phyloP scores from a whole-genome alignment of 2,797 vertebrate genomes.

The Scarus forsteni region DNA sequence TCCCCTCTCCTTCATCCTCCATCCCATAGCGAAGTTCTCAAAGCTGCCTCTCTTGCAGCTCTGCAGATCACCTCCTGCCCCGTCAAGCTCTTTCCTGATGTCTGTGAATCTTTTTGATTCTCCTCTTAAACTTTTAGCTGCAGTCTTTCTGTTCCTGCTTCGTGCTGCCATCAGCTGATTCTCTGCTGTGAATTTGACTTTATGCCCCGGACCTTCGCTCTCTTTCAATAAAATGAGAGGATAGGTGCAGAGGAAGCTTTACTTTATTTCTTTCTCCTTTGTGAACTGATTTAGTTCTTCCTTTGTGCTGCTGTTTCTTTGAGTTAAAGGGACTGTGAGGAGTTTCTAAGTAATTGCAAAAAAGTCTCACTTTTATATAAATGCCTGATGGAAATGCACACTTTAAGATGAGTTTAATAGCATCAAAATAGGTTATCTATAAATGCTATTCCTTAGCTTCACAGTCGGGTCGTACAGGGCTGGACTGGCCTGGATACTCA shows the following conservation, averaged over 20 bases:
- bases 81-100: slow-evolving; percentile 4
- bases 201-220: not conserved
- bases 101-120: slow-evolving; percentile 8
- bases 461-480: too few species aligned
- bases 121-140: slow-evolving; percentile 16
- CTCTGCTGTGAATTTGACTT: slow-evolving; percentile 10
- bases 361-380: too few species aligned
- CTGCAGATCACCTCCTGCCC: slow-evolving; percentile 8
- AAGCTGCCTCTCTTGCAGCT: not conserved
- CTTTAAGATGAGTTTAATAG: too few species aligned
- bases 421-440: too few species aligned
- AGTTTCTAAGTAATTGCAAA: too few species aligned
- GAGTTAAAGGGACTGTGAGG: too few species aligned
- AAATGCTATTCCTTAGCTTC: too few species aligned
- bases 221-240: slow-evolving; percentile 22
- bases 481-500: too few species aligned
- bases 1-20: too few species aligned
- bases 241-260: slow-evolving; percentile 17
- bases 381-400: too few species aligned
- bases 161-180: slow-evolving; percentile 16
- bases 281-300: slow-evolving; percentile 9
- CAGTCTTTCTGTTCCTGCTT: slow-evolving; percentile 8
- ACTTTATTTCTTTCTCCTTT: slow-evolving; percentile 6
- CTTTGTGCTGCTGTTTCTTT: not conserved
- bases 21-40: not conserved